These are phyloP conservation scores for Gobionotothen gibberifrons DNA, from an alignment of 2,797 vertebrate species.

Conservation along the genomic window DNA sequence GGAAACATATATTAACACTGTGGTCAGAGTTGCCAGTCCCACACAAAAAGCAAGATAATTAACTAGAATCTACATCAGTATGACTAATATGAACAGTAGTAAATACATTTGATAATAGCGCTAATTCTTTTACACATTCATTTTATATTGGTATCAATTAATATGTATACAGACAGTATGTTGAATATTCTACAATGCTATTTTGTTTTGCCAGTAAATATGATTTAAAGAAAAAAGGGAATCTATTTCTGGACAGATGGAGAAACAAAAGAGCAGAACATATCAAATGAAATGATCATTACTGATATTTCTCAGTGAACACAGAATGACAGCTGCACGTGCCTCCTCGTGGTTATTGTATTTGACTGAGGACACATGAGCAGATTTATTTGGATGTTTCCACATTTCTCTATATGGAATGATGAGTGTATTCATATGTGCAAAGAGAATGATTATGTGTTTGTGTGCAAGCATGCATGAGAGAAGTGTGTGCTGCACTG, in stretches of 20 bases:
- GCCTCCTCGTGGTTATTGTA: slow-evolving; percentile 31
- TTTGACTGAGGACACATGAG: slow-evolving; percentile 44
- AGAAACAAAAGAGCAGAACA: slow-evolving; percentile 43
- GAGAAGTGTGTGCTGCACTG: slow-evolving; percentile 49
- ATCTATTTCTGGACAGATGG: slow-evolving; percentile 30
- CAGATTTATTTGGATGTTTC: slow-evolving; percentile 51
- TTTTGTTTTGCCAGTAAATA: not conserved
- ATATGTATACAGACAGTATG: not conserved
- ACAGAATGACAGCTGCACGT: slow-evolving; percentile 74
- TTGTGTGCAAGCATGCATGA: slow-evolving; percentile 55
- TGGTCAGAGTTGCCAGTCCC: slow-evolving; percentile 21
- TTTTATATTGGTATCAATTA: not conserved
- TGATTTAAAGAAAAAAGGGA: not conserved
- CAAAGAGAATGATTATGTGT: slow-evolving; percentile 38
- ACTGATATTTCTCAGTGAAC: slow-evolving; percentile 61
- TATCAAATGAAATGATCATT: slow-evolving; percentile 61
- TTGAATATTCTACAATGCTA: not conserved
- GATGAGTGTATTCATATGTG: slow-evolving; percentile 45
- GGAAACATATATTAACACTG: slow-evolving; percentile 5
- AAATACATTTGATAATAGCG: not conserved
- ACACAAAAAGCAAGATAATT: slow-evolving; percentile 9
- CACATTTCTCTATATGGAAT: slow-evolving; percentile 39
- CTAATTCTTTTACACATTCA: not conserved
- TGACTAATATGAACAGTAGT: not conserved
- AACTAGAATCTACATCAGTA: not conserved